Conservation (phyloP, 2,888 invertebrate genomes). For the Maniola hyperantus region DNA sequence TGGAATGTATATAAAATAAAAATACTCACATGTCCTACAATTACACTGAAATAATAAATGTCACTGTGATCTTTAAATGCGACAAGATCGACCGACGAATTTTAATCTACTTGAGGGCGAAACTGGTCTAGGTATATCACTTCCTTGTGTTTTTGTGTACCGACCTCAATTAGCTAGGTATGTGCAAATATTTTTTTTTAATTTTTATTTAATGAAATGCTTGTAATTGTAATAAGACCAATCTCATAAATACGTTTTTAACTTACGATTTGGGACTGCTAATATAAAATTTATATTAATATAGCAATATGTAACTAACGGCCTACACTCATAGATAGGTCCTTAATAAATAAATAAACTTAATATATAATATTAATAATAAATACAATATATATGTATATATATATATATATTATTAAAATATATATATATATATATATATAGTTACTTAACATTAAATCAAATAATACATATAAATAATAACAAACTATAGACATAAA, state of each 20-base stretch:
- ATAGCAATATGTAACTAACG: too few species aligned
- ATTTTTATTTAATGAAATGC: slow-evolving; percentile 13
- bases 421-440: too few species aligned
- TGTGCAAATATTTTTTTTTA: slow-evolving; percentile 33
- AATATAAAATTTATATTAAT: background rate
- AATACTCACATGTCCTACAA: slow-evolving; percentile 24
- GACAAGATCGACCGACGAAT: slow-evolving; percentile 65
- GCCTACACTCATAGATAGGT: too few species aligned
- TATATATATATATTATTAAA: too few species aligned
- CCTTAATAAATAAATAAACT: background rate
- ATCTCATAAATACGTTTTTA: slow-evolving; percentile 15
- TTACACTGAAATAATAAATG: slow-evolving; percentile 57
- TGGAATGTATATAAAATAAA: slow-evolving; percentile 25
- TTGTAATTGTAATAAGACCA: slow-evolving; percentile 15
- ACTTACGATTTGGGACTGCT: background rate
- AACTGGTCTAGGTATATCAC: slow-evolving; percentile 62
- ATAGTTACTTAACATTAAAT: too few species aligned
- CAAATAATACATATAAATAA: too few species aligned
- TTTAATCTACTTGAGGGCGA: slow-evolving; percentile 70
- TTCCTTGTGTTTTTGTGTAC: slow-evolving; percentile 58
- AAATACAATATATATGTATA: too few species aligned
- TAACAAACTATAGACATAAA: too few species aligned
- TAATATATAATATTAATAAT: too few species aligned
- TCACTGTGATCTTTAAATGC: slow-evolving; percentile 71
- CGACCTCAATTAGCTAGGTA: slow-evolving; percentile 41